Evolutionary conservation across 2,797 vertebrate species (phyloP), one percentile per base, ranked within the genome.

Genomic region (Apogon hyalosoma): DNA sequence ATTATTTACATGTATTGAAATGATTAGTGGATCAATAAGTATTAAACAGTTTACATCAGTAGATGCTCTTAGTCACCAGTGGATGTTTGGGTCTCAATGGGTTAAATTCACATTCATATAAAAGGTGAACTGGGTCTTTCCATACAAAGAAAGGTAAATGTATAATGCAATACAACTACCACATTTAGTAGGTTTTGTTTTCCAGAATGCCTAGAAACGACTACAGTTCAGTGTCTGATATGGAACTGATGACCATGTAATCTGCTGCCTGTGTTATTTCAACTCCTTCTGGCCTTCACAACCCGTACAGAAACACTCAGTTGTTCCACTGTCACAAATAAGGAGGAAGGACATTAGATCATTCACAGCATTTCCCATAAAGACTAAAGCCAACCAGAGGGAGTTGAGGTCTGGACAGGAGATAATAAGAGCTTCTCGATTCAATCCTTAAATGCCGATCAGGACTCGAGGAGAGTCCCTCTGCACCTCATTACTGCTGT

Each of bases 301-400:
- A 38, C 42, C 11, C 56, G 41, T 0, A 49, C 1, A 75, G 50
- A 75, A 79, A 76, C 24, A 68, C 61, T 83, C 50, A 73, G 49
- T 76, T 85, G 63, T 84, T 86, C 61, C 77, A 67, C 60, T 55
- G 64, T 74, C 69, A 77, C 63, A 73, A 64, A 79, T 57, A 24
- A 7, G 19, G 3, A 73, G 40, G 38, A 60, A 56, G 63, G 58
- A 73, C 52, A 65, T 80, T 62, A 82, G 67, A 67, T 85, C 75
- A 80, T 77, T 80, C 63, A 53, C 40, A 79, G 62, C 58, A 51
- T 78, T 86, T 83, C 70, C 53, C 56, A 79, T 67, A 69, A 67
- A 80, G 70, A 48, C 55, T 48, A 69, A 14, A 80, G 69, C 63
- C 67, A 67, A 72, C 56, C 65, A 74, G 64, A 42, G 68, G 62